phyloP scores from a whole-genome alignment of 2,113 vertebrate species.

The Pungitius pungitius region DNA sequence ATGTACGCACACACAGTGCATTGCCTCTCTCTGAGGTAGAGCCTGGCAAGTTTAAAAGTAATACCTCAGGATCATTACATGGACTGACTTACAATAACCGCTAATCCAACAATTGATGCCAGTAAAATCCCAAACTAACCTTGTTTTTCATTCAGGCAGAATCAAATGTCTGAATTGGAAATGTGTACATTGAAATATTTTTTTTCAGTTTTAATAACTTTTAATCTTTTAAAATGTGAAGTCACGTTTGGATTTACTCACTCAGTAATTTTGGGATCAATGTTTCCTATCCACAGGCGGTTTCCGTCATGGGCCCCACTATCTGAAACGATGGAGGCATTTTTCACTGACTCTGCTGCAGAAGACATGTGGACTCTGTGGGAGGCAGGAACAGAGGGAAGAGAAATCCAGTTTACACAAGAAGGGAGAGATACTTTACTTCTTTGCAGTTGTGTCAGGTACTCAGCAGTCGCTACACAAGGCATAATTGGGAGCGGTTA shows the following conservation, averaged over 20 bases:
- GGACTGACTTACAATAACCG: not conserved
- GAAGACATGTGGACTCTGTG: conserved; percentile 84
- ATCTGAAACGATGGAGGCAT: conserved; percentile 94
- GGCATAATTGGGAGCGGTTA: not conserved
- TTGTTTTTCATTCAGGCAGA: not conserved
- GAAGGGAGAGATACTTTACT: not conserved
- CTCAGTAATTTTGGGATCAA: conserved; percentile 98
- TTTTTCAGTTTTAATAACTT: conserved; percentile 1
- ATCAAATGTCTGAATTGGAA: not conserved
- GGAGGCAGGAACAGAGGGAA: not conserved
- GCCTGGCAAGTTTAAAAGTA: conserved; percentile 42
- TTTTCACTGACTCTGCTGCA: conserved; percentile 89
- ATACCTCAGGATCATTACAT: conserved; percentile 32
- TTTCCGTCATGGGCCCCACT: conserved; percentile 92
- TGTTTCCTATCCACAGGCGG: conserved; percentile 96
- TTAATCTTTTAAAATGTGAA: not conserved
- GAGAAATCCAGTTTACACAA: not conserved
- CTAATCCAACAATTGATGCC: not conserved
- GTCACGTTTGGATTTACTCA: conserved; percentile 76
- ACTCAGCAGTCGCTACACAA: not conserved
- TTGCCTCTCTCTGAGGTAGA: conserved; percentile 52
- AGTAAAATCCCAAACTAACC: conserved; percentile 6
- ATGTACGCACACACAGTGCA: conserved; percentile 58
- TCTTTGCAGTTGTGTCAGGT: not conserved
- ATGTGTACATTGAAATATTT: not conserved